These are phyloP conservation scores for Rhogogaster chlorosoma DNA, from an alignment of 2,888 invertebrate genomes.

Conservation along the genomic window DNA sequence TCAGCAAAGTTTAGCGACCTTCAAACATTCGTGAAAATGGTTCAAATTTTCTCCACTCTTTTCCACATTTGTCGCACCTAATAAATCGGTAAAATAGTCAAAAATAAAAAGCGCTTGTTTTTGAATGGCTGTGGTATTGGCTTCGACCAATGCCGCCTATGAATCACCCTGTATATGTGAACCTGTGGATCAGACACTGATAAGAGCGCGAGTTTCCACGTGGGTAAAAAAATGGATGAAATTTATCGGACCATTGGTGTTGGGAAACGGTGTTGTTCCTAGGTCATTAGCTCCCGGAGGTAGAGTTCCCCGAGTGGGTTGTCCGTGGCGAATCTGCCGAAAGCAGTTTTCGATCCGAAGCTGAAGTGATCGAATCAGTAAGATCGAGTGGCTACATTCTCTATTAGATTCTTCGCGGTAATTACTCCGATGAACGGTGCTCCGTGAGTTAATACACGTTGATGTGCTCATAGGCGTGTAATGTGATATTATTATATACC, in stretches of 20 bases:
- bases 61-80: neutral
- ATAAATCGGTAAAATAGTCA: neutral
- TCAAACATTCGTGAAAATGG: neutral
- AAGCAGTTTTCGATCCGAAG: slow-evolving; percentile 19
- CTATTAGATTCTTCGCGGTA: slow-evolving; percentile 46
- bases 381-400: slow-evolving; percentile 10
- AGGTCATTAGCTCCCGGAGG: slow-evolving; percentile 36
- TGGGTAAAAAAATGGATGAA: neutral
- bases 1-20: neutral
- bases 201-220: neutral
- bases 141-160: neutral
- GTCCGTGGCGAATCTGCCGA: slow-evolving; percentile 40
- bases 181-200: neutral
- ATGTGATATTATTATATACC: slow-evolving; percentile 34
- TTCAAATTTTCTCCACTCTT: neutral
- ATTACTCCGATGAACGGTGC: slow-evolving; percentile 27
- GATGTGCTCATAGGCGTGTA: slow-evolving; percentile 22
- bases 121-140: neutral
- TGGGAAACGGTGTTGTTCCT: slow-evolving; percentile 9
- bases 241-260: neutral
- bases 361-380: slow-evolving; percentile 19
- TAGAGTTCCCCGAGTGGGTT: neutral
- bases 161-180: too few relatives aligned
- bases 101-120: neutral
- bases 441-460: slow-evolving; percentile 1